Evolutionary conservation across 2,113 vertebrate genomes (phyloP), one percentile per base, ranked within the genome.

Genomic region (Talpa occidentalis): DNA sequence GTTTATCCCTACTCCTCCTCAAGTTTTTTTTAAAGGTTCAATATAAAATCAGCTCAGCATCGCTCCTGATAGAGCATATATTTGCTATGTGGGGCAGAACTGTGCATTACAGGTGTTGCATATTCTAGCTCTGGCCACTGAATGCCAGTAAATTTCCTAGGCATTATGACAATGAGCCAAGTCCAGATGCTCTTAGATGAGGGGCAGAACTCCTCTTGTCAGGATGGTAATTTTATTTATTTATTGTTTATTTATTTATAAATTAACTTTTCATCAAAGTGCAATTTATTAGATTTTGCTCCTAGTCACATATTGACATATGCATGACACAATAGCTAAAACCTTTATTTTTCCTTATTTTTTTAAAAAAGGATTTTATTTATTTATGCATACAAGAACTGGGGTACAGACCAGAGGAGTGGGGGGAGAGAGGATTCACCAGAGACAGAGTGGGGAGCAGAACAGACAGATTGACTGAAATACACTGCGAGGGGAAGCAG

Each of bases 181-280:
- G 74, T 90, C n/a, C 47, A 59, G 22, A 14, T 35, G 14, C 5
- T 17, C 15, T 76, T 62, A 37, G 10, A 24, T 64, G 69, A 28
- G 22, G 37, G 47, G 26, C 11, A 49, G 60, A 37, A 60, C 22
- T 28, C 9, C 9, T 37, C 4, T 22, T 69, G 3, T 7, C 3
- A n/a, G 44, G 69, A 6, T 37, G 12, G 15, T 74, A 56, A 56
- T 56, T 56, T 22, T 22, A 54, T 54, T 16, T 16, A 54, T 54
- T 16, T 16, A 54, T 11, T 52, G 6, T 52, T 4, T 54, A 21
- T 56, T 21, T 56, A 56, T 56, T 21, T 56, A 56, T 56, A 22
- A 22, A 56, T 22, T 22, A 94, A 84, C 92, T 94, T 96, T 95
- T 93, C 72, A 95, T 94, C 96, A 93, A 81, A 93, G 67, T 92